Evolutionary conservation across 2,888 invertebrate genomes (phyloP), one percentile per base, ranked within the genome.

Genomic region (Spodoptera picta): DNA sequence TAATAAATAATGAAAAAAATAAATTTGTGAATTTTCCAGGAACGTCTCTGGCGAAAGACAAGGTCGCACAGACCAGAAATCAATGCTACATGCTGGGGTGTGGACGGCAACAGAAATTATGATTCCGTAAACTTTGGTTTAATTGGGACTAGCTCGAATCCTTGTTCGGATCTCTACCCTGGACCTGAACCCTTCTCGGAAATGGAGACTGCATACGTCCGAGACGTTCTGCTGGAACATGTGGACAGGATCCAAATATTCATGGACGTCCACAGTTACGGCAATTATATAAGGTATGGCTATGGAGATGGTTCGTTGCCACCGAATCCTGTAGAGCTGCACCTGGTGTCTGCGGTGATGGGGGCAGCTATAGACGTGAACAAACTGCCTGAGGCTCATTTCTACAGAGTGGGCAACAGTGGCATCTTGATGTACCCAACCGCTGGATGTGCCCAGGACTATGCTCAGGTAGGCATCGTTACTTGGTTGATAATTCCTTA

Each of bases 21-120:
- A 36, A 6, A 36, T 9, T 2, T 36, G 48, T 31, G 4, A 1
- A 10, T 42, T 53, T 45, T 81, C 70, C 75, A 96, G 95, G 83
- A 90, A 51, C 92, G 95, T 24, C 86, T 96, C 62, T 97, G 96
- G 96, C 95, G 96, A 19, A 96, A 96, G 80, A 96, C 96, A 5
- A 94, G 96, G 0, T 66, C 86, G 0, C 78, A 77, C 19, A 96
- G 81, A 46, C 65, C 27, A 0, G 69, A 68, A 23, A 55, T 69
- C 24, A 75, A 76, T 36, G 5, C 43, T 3, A 19, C 72, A 0
- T 97, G 97, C 79, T 73, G 82, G 4, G 97, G 97, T 4, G 95
- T 95, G 0, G 97, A 97, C 81, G 95, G 95, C 0, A 97, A 97
- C 86, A 92, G 97, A 19, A 97, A 97, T 89, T 97, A 96, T 80